Conservation (phyloP, 2,888 invertebrate genomes). For the Drosophila diplacantha region DNA sequence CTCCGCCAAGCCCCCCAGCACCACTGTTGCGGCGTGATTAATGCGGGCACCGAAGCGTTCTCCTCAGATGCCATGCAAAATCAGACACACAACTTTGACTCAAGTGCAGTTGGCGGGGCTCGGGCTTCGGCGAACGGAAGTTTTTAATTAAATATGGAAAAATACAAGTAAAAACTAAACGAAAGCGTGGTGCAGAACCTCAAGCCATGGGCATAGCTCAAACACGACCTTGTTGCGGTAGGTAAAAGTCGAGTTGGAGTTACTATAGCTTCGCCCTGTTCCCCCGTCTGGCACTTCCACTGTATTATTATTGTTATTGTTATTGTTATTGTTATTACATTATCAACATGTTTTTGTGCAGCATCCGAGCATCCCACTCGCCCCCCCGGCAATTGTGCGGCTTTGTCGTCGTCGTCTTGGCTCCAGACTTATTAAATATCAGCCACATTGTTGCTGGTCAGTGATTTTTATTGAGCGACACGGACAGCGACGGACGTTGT, state of each 20-base stretch:
- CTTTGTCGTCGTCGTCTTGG: constrained; percentile 41
- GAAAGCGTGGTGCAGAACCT: constrained; percentile 9
- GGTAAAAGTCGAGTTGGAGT: constrained; percentile 32
- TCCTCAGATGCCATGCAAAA: constrained; percentile 34
- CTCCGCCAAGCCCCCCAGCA: neutral
- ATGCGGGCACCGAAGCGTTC: constrained; percentile 52
- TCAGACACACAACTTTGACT: constrained; percentile 37
- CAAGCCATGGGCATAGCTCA: constrained; percentile 8
- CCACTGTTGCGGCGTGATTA: constrained; percentile 40
- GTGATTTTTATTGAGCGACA: constrained; percentile 66
- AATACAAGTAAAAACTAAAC: constrained; percentile 26
- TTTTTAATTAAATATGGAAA: constrained; percentile 60
- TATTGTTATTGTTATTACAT: constrained; percentile 66
- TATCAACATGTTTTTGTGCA: constrained; percentile 58
- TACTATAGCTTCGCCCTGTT: neutral
- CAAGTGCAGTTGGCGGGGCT: constrained; percentile 55
- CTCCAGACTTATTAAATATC: constrained; percentile 67
- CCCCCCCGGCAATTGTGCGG: constrained; percentile 14
- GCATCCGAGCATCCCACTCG: constrained; percentile 35
- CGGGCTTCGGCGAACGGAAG: constrained; percentile 47
- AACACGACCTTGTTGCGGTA: constrained; percentile 42
- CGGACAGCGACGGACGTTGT: constrained; percentile 22
- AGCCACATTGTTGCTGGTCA: constrained; percentile 70
- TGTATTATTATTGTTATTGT: constrained; percentile 58
- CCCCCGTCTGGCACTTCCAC: constrained; percentile 32